Evolutionary conservation across 2,888 invertebrate genomes (phyloP), one percentile per base, ranked within the genome.

Genomic region (Conomelus anceps): DNA sequence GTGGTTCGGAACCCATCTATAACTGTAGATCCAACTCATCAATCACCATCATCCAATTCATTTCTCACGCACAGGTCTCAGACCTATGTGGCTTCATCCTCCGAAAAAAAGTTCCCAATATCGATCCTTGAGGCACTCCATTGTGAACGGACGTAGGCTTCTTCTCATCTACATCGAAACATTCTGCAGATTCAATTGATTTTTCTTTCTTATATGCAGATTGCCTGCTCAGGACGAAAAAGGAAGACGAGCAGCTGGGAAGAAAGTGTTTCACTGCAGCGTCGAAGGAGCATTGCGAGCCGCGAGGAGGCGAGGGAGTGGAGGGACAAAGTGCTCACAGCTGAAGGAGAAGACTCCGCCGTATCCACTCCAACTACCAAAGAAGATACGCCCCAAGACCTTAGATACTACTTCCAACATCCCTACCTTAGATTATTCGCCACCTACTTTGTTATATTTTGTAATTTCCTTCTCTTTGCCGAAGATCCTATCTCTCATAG

Each of bases 401-500:
- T 93, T 89, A 93, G 94, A 29, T 94, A 94, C 92, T 94, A 93
- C 92, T 94, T 94, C 92, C 94, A 94, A 91, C 94, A 94, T 91
- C 94, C 94, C 6, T 94, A 94, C 91, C 92, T 93, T 23, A 92
- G 94, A 22, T 92, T 94, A n/a, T 93, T 93, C 91, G 92, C 94
- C 88, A 93, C 94, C 9, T 94, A 94, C 91, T 93, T 94, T 91
- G 94, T 94, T 85, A 93, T 93, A 87, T 93, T 94, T 91, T 94
- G 94, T 92, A 94, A 94, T 91, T 94, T 94, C 91, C 92, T 94
- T 84, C 93, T 94, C 22, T 94, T 94, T 92, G 94, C 94, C 11
- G 94, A 94, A 91, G 94, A 94, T 91, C 94, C 94, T 0, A 93
- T 94, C 26, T 94, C 94, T 1, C 94, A 94, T 92, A 94, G 94